Base-by-base conservation (phyloP, 2,888 invertebrate species). In the Thumatha senex region DNA sequence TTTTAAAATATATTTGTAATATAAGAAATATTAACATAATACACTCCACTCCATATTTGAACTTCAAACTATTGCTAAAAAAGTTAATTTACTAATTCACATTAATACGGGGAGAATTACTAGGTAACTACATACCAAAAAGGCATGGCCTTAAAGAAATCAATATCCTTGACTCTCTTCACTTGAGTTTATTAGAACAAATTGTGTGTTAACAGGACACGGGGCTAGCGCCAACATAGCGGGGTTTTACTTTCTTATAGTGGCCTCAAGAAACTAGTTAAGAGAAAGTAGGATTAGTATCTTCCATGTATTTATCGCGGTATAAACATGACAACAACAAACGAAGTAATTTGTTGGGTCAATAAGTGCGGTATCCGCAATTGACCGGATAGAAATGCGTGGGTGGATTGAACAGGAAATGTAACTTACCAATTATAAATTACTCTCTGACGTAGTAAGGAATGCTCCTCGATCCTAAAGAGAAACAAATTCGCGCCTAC, bases 191-290 rank as follows among this genome's bases (percentile, higher is more conserved):
- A 24, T 24, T 24, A 24, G 18, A 24, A 69, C 80, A 78, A 84
- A 82, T 85, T 89, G 86, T 89, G 80, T 89, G 90, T 89, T 86
- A 90, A 82, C 89, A 88, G 90, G 89, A 89, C 89, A 84, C 86
- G 78, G 80, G 84, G 82, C 83, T 82, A 83, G 83, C 84, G 80
- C 82, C 72, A 78, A 83, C 86, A 84, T 87, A 87, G 89, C 87
- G 87, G 88, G 83, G 88, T 90, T 91, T 90, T 90, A 90, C 90
- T 91, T 91, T 91, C 91, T 86, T 87, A 78, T 78, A 81, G 82
- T 84, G 84, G 86, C 89, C 86, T 81, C 84, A 84, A 86, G 84
- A 89, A 89, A 88, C 86, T 84, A 88, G 88, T 88, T 86, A 84
- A 86, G 90, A 89, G 89, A 90, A 91, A 90, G 89, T 91, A 87